Conservation (phyloP, 2,888 invertebrate species). For the Lepidocyrtinus sp. region DNA sequence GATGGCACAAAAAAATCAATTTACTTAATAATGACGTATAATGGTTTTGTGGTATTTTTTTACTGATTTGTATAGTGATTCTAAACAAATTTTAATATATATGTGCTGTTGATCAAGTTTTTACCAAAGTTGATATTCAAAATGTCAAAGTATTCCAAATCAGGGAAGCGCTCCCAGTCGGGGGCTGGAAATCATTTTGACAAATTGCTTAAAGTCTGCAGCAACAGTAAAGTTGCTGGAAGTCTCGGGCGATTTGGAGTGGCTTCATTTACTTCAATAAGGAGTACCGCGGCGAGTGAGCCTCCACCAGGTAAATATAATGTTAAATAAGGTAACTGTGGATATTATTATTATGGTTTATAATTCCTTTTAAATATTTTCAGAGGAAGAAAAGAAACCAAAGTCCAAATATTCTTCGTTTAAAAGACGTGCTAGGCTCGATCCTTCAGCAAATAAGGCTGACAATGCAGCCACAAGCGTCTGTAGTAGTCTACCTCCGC, state of each 20-base stretch:
- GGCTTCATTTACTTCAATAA: conserved; percentile 92
- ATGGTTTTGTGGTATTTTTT: no score
- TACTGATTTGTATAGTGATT: not conserved
- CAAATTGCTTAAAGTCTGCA: conserved; percentile 81
- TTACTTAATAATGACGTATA: not conserved
- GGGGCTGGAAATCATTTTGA: conserved; percentile 76
- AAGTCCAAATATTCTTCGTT: conserved; percentile 62
- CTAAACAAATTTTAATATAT: not conserved
- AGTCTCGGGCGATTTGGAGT: conserved; percentile 96
- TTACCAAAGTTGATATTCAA: conserved; percentile 9
- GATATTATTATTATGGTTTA: not conserved
- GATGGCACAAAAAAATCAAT: not conserved
- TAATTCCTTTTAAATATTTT: no score
- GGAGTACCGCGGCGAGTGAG: conserved; percentile 80
- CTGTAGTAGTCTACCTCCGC: not conserved
- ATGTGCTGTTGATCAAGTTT: not conserved
- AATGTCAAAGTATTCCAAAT: conserved; percentile 68
- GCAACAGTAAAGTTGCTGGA: conserved; percentile 89
- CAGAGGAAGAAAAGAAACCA: conserved; percentile 53
- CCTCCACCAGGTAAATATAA: conserved; percentile 72
- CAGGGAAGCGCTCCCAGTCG: conserved; percentile 63
- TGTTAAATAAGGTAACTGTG: not conserved
- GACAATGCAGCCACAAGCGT: not conserved
- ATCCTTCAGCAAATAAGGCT: conserved; percentile 35
- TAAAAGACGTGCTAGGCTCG: conserved; percentile 62